phyloP scores from a whole-genome alignment of 2,888 invertebrate species.

The Aromia moschata region DNA sequence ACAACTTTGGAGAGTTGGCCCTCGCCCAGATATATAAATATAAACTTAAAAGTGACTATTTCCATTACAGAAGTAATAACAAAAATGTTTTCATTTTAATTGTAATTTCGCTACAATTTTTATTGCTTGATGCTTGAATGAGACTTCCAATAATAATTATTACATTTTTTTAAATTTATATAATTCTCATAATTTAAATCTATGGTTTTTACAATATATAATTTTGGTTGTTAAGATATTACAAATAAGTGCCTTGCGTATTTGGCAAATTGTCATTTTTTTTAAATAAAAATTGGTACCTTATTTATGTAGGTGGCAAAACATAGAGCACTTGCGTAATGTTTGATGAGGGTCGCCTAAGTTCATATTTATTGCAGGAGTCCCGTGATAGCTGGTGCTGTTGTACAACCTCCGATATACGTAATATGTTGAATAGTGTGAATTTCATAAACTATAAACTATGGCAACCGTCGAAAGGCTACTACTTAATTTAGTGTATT shows the following conservation, averaged over 20 bases:
- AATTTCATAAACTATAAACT: too few relatives aligned
- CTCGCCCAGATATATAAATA: conserved; percentile 13
- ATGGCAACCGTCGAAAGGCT: too few relatives aligned
- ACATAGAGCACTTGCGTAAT: too few relatives aligned
- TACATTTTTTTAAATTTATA: not conserved
- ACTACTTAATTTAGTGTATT: too few relatives aligned
- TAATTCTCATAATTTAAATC: not conserved
- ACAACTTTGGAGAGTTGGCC: conserved; percentile 10
- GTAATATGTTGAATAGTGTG: too few relatives aligned
- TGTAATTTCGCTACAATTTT: not conserved
- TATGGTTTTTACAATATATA: not conserved
- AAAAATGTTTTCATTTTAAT: not conserved
- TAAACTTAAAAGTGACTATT: conserved; percentile 9
- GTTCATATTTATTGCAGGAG: too few relatives aligned
- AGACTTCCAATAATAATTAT: not conserved
- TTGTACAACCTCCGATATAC: too few relatives aligned
- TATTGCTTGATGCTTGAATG: not conserved
- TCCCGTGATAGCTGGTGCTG: too few relatives aligned
- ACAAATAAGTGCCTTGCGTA: not conserved
- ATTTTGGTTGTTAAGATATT: not conserved
- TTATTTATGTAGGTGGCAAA: too few relatives aligned
- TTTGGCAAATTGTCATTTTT: not conserved
- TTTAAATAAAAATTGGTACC: not conserved
- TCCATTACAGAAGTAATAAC: conserved; percentile 3
- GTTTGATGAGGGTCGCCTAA: too few relatives aligned